phyloP scores from a whole-genome alignment of 2,797 vertebrate genomes.

The Gallinago stenura region DNA sequence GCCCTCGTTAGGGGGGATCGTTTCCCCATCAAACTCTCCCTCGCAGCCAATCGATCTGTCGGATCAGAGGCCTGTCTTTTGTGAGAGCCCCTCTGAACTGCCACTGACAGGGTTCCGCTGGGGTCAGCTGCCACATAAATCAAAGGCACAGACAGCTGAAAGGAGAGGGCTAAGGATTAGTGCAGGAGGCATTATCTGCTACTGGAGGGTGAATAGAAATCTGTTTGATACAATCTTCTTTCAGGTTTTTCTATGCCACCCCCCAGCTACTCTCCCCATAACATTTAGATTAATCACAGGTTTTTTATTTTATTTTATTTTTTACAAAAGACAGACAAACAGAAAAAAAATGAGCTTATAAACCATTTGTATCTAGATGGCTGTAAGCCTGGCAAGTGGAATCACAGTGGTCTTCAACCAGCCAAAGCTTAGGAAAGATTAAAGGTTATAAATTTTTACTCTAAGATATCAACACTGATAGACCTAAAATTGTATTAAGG shows the following conservation, averaged over 20 bases:
- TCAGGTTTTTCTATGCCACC: background rate
- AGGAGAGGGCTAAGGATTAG: slow-evolving; percentile 46
- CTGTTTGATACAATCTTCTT: background rate
- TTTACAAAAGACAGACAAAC: background rate
- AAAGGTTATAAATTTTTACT: slow-evolving; percentile 55
- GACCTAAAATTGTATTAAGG: slow-evolving; percentile 22
- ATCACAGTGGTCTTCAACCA: slow-evolving; percentile 40
- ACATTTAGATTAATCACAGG: slow-evolving; percentile 67
- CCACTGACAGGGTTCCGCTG: slow-evolving; percentile 62
- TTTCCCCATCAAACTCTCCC: slow-evolving; percentile 55
- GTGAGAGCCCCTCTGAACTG: slow-evolving; percentile 63
- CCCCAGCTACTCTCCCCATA: background rate
- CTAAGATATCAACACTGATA: slow-evolving; percentile 33
- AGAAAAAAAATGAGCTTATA: background rate
- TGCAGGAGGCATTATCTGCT: slow-evolving; percentile 34
- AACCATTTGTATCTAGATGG: slow-evolving; percentile 44
- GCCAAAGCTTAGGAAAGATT: slow-evolving; percentile 63
- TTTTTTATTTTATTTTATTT: background rate
- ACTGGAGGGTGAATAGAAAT: slow-evolving; percentile 34
- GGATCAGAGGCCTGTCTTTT: slow-evolving; percentile 69
- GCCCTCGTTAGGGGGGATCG: slow-evolving; percentile 44
- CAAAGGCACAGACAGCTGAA: slow-evolving; percentile 57
- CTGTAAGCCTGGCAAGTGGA: slow-evolving; percentile 49
- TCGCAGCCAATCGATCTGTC: slow-evolving; percentile 66
- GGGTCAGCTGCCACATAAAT: slow-evolving; percentile 72